phyloP scores from a whole-genome alignment of 2,888 invertebrate species.

The Drosophila formosana region DNA sequence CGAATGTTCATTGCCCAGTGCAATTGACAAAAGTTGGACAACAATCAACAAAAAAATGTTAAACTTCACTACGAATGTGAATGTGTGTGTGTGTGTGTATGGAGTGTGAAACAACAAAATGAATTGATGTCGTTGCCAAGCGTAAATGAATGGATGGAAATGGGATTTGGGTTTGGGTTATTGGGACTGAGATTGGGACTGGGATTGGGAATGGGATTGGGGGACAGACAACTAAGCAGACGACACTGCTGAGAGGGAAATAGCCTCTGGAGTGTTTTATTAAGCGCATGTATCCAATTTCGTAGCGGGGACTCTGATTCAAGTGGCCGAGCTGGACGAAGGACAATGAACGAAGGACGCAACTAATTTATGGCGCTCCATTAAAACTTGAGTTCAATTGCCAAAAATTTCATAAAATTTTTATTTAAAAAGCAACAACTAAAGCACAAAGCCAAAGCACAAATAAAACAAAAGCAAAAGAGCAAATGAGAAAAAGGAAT shows the following conservation, averaged over 20 bases:
- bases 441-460: slow-evolving; percentile 25
- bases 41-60: slow-evolving; percentile 48
- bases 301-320: slow-evolving; percentile 55
- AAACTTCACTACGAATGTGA: slow-evolving; percentile 51
- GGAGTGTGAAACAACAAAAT: slow-evolving; percentile 68
- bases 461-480: slow-evolving; percentile 24
- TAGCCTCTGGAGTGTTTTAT: slow-evolving; percentile 77
- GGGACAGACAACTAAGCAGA: slow-evolving; percentile 38
- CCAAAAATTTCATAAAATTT: slow-evolving; percentile 81
- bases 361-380: slow-evolving; percentile 78
- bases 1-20: slow-evolving; percentile 62
- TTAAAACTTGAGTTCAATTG: slow-evolving; percentile 81
- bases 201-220: slow-evolving; percentile 4
- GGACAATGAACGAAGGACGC: slow-evolving; percentile 38
- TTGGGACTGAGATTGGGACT: slow-evolving; percentile 6
- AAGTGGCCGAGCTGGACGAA: slow-evolving; percentile 63
- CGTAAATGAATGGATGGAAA: slow-evolving; percentile 65
- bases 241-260: slow-evolving; percentile 25
- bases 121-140: slow-evolving; percentile 81
- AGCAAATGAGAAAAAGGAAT: neutral
- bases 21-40: slow-evolving; percentile 68
- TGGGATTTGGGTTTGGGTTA: slow-evolving; percentile 15
- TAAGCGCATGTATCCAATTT: slow-evolving; percentile 80
- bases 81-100: slow-evolving; percentile 15
- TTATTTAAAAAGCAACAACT: slow-evolving; percentile 70